Percentiles rank a stretch among this genome's conserved stretches.
Conservation (phyloP, 2,888 invertebrate genomes). For the Lydus trimaculatus region DNA sequence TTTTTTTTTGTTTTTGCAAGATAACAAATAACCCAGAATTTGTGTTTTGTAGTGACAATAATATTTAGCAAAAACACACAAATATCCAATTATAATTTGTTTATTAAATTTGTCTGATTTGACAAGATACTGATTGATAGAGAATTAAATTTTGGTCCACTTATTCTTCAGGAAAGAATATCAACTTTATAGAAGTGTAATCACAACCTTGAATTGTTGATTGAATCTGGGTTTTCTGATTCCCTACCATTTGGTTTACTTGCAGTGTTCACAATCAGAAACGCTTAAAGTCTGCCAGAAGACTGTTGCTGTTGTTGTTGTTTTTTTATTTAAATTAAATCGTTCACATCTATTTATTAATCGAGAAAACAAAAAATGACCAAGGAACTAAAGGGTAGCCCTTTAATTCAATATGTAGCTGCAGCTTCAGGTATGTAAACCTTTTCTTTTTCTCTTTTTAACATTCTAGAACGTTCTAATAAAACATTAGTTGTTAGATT, state of each 20-base stretch:
- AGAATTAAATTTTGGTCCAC: neutral
- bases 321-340: neutral
- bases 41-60: too few relatives aligned
- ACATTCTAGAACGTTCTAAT: neutral
- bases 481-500: too few relatives aligned
- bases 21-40: too few relatives aligned
- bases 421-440: slow-evolving; percentile 34
- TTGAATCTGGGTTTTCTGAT: neutral
- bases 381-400: slow-evolving; percentile 18
- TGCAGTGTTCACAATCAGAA: neutral
- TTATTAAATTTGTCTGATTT: neutral
- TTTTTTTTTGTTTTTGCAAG: neutral
- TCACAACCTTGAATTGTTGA: slow-evolving; percentile 5
- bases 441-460: neutral
- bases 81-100: neutral
- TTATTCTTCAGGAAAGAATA: neutral
- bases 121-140: neutral
- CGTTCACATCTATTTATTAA: neutral
- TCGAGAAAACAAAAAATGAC: slow-evolving; percentile 9
- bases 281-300: neutral
- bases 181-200: neutral
- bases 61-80: neutral
- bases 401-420: slow-evolving; percentile 31
- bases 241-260: neutral
- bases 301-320: neutral